Percentiles rank a stretch among this genome's conserved stretches.
phyloP scores from a whole-genome alignment of 2,888 invertebrate species.

The Prenolepis imparis region DNA sequence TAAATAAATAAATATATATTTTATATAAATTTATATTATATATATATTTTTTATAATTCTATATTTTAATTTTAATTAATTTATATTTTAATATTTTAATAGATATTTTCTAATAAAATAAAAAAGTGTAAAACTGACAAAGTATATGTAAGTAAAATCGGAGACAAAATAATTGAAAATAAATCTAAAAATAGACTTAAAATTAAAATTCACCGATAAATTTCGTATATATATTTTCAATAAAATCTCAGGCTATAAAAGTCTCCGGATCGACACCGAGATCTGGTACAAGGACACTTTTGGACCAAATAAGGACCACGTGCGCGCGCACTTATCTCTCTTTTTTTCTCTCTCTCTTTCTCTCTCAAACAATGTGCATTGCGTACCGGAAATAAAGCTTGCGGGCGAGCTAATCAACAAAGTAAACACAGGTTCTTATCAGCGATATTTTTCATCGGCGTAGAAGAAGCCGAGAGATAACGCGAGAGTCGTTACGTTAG shows the following conservation, averaged over 20 bases:
- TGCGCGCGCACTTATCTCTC: background rate
- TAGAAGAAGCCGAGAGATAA: background rate
- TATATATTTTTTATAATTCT: background rate
- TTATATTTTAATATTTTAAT: background rate
- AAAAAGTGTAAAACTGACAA: background rate
- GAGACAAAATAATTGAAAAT: background rate
- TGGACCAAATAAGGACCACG: background rate
- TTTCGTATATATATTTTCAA: background rate
- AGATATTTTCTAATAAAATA: background rate
- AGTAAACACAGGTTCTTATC: background rate
- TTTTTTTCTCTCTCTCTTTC: too few relatives aligned
- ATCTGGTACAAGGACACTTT: background rate
- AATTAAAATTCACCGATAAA: background rate
- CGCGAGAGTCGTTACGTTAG: too few relatives aligned
- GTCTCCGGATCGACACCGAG: background rate
- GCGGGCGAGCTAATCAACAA: background rate
- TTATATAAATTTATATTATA: background rate
- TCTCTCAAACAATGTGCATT: background rate
- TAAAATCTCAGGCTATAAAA: background rate
- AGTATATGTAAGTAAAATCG: background rate
- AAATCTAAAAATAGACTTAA: background rate
- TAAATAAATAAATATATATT: background rate
- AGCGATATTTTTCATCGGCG: background rate
- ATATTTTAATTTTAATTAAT: too few relatives aligned
- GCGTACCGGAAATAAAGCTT: background rate